These are phyloP conservation scores for Struthio camelus DNA, from an alignment of 2,113 vertebrate genomes.

Conservation along the genomic window DNA sequence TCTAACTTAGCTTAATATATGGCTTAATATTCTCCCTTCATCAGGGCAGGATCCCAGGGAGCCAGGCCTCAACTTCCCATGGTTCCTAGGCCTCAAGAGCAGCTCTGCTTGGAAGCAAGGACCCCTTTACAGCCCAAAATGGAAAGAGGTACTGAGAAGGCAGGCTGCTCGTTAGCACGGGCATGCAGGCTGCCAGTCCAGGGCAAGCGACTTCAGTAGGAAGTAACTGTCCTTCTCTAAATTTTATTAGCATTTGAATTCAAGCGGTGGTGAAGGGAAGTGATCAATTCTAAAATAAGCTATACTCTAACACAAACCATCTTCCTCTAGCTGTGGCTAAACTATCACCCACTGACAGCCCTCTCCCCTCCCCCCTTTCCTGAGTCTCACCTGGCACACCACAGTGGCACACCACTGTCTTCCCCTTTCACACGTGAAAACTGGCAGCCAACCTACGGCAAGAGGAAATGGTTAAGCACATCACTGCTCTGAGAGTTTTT, in stretches of 20 bases:
- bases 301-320: background rate
- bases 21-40: background rate
- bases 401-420: background rate
- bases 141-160: accelerated
- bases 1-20: background rate
- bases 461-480: background rate
- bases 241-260: background rate
- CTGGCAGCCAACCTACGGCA: accelerated
- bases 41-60: background rate
- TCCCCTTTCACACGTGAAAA: background rate
- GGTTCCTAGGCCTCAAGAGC: background rate
- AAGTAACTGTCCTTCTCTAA: background rate
- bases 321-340: background rate
- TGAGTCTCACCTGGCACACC: background rate
- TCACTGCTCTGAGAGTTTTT: background rate
- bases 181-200: background rate
- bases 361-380: background rate
- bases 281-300: background rate
- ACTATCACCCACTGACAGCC: background rate
- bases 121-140: background rate
- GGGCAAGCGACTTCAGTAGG: background rate
- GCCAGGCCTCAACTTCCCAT: background rate
- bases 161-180: accelerated
- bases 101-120: background rate
- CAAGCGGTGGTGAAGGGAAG: background rate